Evolutionary conservation across 2,797 vertebrate genomes (phyloP).

Genomic region (Cirrhinus molitorella): DNA sequence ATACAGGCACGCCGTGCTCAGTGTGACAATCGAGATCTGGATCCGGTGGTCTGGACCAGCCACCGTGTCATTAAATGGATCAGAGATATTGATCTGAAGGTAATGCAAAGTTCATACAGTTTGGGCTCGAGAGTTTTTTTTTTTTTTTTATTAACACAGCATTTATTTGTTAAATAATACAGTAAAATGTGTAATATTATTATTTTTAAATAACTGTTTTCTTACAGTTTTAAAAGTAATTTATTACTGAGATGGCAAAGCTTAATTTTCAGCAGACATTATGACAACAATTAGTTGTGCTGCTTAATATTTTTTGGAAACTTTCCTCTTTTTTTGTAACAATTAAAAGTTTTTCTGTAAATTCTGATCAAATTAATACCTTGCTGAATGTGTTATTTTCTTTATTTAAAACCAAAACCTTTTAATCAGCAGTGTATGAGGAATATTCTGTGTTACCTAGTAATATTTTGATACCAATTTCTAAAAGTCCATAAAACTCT

Average conservation of each 20-base stretch:
- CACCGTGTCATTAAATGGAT: slow-evolving; percentile 89
- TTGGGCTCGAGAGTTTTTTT: too few relatives aligned
- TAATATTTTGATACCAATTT: too few relatives aligned
- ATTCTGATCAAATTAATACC: not conserved
- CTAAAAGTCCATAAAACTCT: too few relatives aligned
- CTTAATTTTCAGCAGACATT: too few relatives aligned
- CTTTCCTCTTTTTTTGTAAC: too few relatives aligned
- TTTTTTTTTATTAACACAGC: not conserved
- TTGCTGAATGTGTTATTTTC: not conserved
- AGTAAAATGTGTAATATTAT: not conserved
- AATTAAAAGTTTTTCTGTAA: too few relatives aligned
- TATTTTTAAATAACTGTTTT: too few relatives aligned
- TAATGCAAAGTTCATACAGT: slow-evolving; percentile 1
- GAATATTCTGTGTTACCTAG: too few relatives aligned
- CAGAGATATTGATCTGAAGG: slow-evolving; percentile 87
- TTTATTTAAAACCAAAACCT: not conserved
- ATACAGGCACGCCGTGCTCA: slow-evolving; percentile 81
- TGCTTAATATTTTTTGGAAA: too few relatives aligned
- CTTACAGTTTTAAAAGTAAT: too few relatives aligned
- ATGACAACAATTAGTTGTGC: too few relatives aligned
- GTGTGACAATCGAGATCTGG: slow-evolving; percentile 82
- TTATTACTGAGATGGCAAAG: too few relatives aligned
- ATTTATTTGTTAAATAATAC: not conserved
- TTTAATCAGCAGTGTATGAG: not conserved
- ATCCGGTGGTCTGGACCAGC: slow-evolving; percentile 87